Evolutionary conservation across 2,888 invertebrate genomes (phyloP).

Genomic region (Osedax frankpressi): DNA sequence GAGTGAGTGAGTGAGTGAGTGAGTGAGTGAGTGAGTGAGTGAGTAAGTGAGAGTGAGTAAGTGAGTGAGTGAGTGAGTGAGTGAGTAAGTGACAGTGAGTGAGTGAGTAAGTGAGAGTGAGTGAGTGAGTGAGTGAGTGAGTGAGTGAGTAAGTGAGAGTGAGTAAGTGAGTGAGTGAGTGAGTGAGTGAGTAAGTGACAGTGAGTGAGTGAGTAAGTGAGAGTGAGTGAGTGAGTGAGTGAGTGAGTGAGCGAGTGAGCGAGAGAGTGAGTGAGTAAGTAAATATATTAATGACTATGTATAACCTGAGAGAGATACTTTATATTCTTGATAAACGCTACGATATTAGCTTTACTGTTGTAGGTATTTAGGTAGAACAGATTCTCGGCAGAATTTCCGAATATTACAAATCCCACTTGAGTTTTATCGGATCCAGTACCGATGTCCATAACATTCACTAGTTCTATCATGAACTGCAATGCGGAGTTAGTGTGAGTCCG

Average conservation of each 20-base stretch:
- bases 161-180: too few relatives aligned
- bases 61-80: too few relatives aligned
- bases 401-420: slow-evolving; percentile 6
- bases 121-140: background rate
- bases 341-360: background rate
- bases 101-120: too few relatives aligned
- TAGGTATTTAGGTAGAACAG: slow-evolving; percentile 3
- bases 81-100: too few relatives aligned
- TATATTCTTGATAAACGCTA: background rate
- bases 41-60: too few relatives aligned
- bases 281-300: background rate
- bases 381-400: background rate
- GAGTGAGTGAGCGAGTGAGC: too few relatives aligned
- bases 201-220: too few relatives aligned
- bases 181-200: too few relatives aligned
- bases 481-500: too few relatives aligned
- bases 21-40: background rate
- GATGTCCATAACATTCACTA: background rate
- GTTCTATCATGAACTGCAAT: slow-evolving; percentile 8
- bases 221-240: too few relatives aligned
- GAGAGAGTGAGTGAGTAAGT: too few relatives aligned
- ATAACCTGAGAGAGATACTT: background rate
- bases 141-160: too few relatives aligned
- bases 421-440: background rate
- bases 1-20: background rate